Conservation (phyloP, 2,888 invertebrate species). For the Oligia latruncula region DNA sequence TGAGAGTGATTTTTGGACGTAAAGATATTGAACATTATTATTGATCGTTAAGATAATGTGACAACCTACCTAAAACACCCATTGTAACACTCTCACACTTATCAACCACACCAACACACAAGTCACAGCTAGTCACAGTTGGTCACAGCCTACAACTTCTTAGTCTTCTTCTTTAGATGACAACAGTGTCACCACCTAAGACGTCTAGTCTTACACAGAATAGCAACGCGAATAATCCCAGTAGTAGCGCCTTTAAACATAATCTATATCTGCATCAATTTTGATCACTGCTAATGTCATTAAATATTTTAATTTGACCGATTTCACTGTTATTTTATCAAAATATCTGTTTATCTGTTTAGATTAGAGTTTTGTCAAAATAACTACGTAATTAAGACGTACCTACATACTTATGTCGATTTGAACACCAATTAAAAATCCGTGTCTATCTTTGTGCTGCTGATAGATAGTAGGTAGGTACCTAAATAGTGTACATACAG, state of each 20-base stretch:
- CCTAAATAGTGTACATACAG: not conserved
- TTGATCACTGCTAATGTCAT: slow-evolving; percentile 21
- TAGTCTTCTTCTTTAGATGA: not conserved
- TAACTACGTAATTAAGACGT: slow-evolving; percentile 2
- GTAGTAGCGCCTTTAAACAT: not conserved
- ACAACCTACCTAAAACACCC: slow-evolving; percentile 25
- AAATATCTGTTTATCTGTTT: slow-evolving; percentile 11
- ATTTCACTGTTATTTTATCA: slow-evolving; percentile 20
- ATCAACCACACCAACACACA: not conserved
- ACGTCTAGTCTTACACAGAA: slow-evolving; percentile 19
- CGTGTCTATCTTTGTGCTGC: not conserved
- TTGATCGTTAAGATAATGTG: too few species aligned
- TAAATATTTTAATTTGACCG: slow-evolving; percentile 20
- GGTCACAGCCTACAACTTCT: not conserved
- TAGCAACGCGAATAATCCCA: slow-evolving; percentile 10
- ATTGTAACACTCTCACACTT: not conserved
- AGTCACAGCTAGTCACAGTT: not conserved
- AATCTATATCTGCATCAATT: slow-evolving; percentile 2
- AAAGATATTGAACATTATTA: not conserved
- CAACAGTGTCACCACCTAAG: not conserved
- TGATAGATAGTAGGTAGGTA: not conserved
- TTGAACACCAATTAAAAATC: not conserved
- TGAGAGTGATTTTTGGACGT: not conserved
- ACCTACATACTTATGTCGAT: not conserved
- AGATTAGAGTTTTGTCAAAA: slow-evolving; percentile 12